Evolutionary conservation across 2,797 vertebrate genomes (phyloP).

Genomic region (Arnoldichthys spilopterus): DNA sequence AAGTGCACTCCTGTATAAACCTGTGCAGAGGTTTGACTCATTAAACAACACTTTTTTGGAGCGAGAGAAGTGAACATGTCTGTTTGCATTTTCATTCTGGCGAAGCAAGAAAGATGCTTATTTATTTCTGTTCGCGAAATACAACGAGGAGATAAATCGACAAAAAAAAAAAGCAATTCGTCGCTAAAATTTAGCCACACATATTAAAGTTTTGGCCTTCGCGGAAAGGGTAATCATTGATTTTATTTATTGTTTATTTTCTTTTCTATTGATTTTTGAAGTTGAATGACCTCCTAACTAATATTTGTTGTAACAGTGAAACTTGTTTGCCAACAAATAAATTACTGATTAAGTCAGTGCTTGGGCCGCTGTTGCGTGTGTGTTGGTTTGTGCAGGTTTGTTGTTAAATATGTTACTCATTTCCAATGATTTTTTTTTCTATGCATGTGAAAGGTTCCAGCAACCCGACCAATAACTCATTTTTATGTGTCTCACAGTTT

Average conservation of each 20-base stretch:
- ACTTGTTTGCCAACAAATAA: slow-evolving; percentile 98
- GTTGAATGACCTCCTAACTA: slow-evolving; percentile 93
- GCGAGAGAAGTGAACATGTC: slow-evolving; percentile 72
- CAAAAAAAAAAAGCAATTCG: slow-evolving; percentile 46
- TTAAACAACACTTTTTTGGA: slow-evolving; percentile 84
- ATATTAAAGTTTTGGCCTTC: slow-evolving; percentile 78
- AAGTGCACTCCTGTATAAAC: slow-evolving; percentile 78
- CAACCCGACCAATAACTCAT: too few species aligned
- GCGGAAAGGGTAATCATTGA: slow-evolving; percentile 62
- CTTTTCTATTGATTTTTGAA: slow-evolving; percentile 88
- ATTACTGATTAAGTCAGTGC: slow-evolving; percentile 84
- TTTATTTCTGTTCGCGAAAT: slow-evolving; percentile 78
- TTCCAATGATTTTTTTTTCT: too few species aligned
- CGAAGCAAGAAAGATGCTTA: slow-evolving; percentile 83
- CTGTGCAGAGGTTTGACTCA: slow-evolving; percentile 71
- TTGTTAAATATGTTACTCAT: too few species aligned
- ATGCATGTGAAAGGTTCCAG: too few species aligned
- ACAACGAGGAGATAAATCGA: slow-evolving; percentile 37
- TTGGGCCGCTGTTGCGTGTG: slow-evolving; percentile 14
- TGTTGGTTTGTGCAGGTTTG: not conserved
- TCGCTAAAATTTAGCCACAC: slow-evolving; percentile 81
- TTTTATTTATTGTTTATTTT: slow-evolving; percentile 90
- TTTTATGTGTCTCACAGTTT: too few species aligned
- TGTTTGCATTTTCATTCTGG: slow-evolving; percentile 73
- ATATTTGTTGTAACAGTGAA: slow-evolving; percentile 98